phyloP scores from a whole-genome alignment of 2,888 invertebrate genomes.

The Leucophenga maculata region DNA sequence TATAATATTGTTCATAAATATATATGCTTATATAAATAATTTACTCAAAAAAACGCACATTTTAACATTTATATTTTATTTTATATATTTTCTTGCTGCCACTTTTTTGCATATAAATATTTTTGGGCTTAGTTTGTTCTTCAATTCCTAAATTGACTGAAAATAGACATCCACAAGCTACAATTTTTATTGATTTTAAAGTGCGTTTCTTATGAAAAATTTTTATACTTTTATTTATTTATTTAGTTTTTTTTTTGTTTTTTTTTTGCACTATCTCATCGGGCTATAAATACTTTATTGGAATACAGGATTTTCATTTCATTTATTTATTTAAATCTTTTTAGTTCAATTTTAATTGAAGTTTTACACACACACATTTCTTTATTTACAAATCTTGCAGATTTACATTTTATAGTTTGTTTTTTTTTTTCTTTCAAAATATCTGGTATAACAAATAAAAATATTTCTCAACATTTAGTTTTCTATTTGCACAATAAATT shows the following conservation, averaged over 20 bases:
- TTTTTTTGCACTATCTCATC: too few species aligned
- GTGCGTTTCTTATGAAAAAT: constrained; percentile 3
- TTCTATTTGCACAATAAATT: constrained; percentile 6
- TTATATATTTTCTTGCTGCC: constrained; percentile 14
- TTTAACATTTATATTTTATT: too few species aligned
- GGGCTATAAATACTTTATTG: too few species aligned
- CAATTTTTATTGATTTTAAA: not conserved
- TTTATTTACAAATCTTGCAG: constrained; percentile 39
- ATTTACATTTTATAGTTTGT: constrained; percentile 24
- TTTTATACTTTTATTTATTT: not conserved
- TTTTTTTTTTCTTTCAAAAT: constrained; percentile 21
- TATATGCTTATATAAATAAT: too few species aligned
- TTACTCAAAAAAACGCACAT: too few species aligned
- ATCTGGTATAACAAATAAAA: not conserved
- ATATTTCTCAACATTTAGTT: constrained; percentile 2
- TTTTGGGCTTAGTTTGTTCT: constrained; percentile 30
- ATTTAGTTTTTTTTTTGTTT: too few species aligned
- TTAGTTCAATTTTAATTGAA: too few species aligned
- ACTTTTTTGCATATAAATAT: too few species aligned
- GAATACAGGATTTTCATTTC: too few species aligned
- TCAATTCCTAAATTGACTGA: constrained; percentile 54
- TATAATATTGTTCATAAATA: constrained; percentile 35
- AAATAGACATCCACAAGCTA: constrained; percentile 29
- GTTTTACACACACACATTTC: not conserved
- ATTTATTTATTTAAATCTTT: not conserved